A percentile compares a stretch with the other conserved stretches of the same genome.
Evolutionary conservation across 2,113 vertebrate species (phyloP).

Genomic region (Rhinolophus ferrumequinum): DNA sequence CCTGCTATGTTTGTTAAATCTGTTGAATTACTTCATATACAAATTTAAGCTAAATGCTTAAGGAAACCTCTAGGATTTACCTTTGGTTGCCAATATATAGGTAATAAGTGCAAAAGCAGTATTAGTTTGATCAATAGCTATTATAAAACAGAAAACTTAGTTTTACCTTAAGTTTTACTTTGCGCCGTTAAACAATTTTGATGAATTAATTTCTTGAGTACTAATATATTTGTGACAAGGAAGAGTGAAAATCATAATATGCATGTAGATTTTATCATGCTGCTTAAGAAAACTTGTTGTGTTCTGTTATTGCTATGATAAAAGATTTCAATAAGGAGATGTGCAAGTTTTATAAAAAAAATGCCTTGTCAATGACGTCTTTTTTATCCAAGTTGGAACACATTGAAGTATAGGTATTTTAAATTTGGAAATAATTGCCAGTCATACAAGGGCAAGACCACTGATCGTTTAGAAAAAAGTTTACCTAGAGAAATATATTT

Average conservation of each 20-base stretch:
- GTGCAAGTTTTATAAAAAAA: slow-evolving; percentile 38
- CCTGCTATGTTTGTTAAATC: not conserved
- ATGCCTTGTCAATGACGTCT: not conserved
- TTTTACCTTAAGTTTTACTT: slow-evolving; percentile 18
- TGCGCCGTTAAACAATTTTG: not conserved
- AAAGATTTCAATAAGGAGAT: slow-evolving; percentile 23
- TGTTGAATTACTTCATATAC: slow-evolving; percentile 9
- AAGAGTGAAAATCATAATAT: not conserved
- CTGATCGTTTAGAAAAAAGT: not conserved
- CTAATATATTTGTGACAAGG: not conserved
- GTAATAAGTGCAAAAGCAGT: not conserved
- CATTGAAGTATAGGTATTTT: slow-evolving; percentile 13
- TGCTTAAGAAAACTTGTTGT: not conserved
- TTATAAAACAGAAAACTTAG: slow-evolving; percentile 10
- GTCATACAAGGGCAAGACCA: not conserved
- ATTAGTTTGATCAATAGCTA: not conserved
- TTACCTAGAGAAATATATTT: slow-evolving; percentile 14
- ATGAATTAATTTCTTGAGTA: slow-evolving; percentile 47
- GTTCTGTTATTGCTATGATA: not conserved
- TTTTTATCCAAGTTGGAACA: slow-evolving; percentile 5
- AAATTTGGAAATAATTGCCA: slow-evolving; percentile 37
- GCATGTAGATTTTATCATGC: not conserved
- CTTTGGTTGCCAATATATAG: not conserved
- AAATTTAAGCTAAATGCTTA: not conserved
- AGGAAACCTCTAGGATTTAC: not conserved